Evolutionary conservation across 2,113 vertebrate species (phyloP).

Genomic region (Rhinichthys klamathensis): DNA sequence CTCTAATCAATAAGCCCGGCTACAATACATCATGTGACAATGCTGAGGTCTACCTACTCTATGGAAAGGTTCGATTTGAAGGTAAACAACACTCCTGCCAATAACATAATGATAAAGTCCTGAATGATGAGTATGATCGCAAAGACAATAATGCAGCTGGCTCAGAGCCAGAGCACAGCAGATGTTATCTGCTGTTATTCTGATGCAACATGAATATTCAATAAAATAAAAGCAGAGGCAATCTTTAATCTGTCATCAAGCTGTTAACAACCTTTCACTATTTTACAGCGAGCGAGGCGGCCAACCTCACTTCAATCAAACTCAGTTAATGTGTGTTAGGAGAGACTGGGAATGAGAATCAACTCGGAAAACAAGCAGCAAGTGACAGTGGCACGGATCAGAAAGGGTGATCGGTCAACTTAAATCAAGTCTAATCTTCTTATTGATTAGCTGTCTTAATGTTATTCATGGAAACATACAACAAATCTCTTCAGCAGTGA

Average conservation of each 20-base stretch:
- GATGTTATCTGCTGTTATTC: slow-evolving; percentile 32
- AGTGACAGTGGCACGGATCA: background rate
- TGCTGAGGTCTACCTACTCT: background rate
- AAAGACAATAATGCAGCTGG: slow-evolving; percentile 6
- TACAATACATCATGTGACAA: background rate
- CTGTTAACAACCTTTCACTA: slow-evolving; percentile 4
- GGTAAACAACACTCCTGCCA: background rate
- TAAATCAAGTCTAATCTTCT: slow-evolving; percentile 22
- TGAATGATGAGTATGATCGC: slow-evolving; percentile 13
- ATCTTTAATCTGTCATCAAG: slow-evolving; percentile 38
- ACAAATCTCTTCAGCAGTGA: background rate
- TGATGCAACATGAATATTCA: slow-evolving; percentile 30
- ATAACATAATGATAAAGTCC: slow-evolving; percentile 19
- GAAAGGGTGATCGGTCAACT: slow-evolving; percentile 19
- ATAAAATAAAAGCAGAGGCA: background rate
- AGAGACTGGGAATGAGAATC: background rate
- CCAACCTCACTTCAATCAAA: slow-evolving; percentile 23
- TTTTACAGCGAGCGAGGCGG: background rate
- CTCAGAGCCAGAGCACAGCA: background rate
- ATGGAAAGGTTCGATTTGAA: background rate
- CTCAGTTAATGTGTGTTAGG: background rate
- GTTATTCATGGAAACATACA: slow-evolving; percentile 23
- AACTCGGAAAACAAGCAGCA: background rate
- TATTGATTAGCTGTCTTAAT: slow-evolving; percentile 31
- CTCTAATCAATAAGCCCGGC: background rate